A percentile compares a stretch with the other conserved stretches of the same genome.
Evolutionary conservation across 2,888 invertebrate species (phyloP).

Genomic region (Sarcophaga rosellei): DNA sequence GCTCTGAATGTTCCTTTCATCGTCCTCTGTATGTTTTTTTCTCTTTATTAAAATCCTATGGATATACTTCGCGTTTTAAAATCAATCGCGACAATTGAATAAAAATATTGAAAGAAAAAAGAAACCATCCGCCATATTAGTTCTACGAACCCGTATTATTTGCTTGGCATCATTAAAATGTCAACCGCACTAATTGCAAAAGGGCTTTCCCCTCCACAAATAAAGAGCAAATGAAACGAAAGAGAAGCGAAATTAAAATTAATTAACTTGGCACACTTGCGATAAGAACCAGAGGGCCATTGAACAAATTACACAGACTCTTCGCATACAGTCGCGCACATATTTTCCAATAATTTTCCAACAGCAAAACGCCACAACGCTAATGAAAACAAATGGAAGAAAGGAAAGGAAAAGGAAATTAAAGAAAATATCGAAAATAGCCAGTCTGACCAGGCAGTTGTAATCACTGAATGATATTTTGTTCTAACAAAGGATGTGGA

Average conservation of each 20-base stretch:
- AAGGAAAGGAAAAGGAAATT: conserved; percentile 13
- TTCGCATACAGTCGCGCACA: neutral
- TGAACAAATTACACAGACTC: neutral
- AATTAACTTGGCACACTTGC: conserved; percentile 45
- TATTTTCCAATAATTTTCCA: neutral
- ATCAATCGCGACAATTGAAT: neutral
- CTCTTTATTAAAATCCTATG: too few relatives aligned
- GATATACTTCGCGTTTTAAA: neutral
- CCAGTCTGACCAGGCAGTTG: conserved; percentile 44
- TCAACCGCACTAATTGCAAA: conserved; percentile 62
- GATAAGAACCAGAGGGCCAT: conserved; percentile 14
- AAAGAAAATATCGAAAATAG: conserved; percentile 23
- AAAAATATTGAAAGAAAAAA: neutral
- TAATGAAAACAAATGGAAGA: neutral
- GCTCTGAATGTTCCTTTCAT: too few relatives aligned
- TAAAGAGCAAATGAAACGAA: neutral
- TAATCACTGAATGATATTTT: conserved; percentile 12
- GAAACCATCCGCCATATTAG: neutral
- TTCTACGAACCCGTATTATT: conserved; percentile 16
- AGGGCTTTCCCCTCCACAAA: neutral
- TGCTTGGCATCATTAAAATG: conserved; percentile 60
- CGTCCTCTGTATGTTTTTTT: too few relatives aligned
- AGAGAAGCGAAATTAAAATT: conserved; percentile 34
- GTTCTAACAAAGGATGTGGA: conserved; percentile 28
- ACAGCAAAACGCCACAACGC: neutral